Evolutionary conservation across 2,888 invertebrate species (phyloP).

Genomic region (Lasioglossum figueresi): DNA sequence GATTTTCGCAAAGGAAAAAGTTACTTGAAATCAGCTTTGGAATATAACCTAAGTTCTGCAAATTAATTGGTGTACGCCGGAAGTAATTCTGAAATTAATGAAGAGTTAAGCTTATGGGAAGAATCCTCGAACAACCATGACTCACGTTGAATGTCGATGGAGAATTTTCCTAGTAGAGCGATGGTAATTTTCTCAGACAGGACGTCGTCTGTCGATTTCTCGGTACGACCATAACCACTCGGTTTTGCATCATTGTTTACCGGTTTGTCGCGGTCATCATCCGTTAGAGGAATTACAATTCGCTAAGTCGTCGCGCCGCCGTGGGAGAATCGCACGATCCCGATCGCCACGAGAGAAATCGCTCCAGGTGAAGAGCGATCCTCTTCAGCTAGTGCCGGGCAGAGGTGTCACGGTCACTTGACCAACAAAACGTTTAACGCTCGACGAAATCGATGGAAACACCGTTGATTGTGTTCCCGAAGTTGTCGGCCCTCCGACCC

Average conservation of each 20-base stretch:
- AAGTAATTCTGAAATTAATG: too few species aligned
- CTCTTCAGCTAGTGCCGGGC: conserved; percentile 39
- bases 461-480: conserved; percentile 3
- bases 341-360: conserved; percentile 64
- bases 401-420: conserved; percentile 69
- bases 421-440: conserved; percentile 61
- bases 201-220: conserved; percentile 52
- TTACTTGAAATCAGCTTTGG: too few species aligned
- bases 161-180: neutral
- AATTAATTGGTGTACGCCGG: too few species aligned
- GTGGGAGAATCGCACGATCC: conserved; percentile 77
- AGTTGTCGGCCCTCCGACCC: conserved; percentile 25
- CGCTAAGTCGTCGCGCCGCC: conserved; percentile 55
- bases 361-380: conserved; percentile 54
- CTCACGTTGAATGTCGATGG: neutral
- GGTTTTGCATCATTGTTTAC: conserved; percentile 68
- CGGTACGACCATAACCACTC: conserved; percentile 52
- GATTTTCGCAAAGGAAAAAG: too few species aligned
- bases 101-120: neutral
- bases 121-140: neutral
- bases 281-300: conserved; percentile 62
- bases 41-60: too few species aligned
- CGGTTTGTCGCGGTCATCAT: conserved; percentile 67
- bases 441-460: conserved; percentile 64
- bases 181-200: conserved; percentile 41